These are phyloP conservation scores for Ciona savignyi DNA, from an alignment of 23 tunicate species.

Conservation along the genomic window DNA sequence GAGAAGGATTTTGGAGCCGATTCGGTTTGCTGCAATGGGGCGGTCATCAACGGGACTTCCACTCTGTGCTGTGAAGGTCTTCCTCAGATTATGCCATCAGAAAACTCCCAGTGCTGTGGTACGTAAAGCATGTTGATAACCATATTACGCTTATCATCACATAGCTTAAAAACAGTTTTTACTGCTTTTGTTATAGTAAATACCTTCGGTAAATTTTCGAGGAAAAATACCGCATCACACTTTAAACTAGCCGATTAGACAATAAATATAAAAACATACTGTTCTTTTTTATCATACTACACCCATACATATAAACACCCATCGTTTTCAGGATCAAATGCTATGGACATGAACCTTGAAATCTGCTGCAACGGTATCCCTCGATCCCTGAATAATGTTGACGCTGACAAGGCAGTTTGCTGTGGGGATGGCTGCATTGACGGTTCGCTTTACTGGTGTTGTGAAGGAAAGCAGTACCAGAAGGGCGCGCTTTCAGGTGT, in stretches of 20 bases:
- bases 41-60: slow-evolving; percentile 26
- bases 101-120: slow-evolving; percentile 25
- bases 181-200: not conserved
- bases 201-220: no score
- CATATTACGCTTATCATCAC: not conserved
- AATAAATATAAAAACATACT: not conserved
- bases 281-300: not conserved
- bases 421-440: slow-evolving; percentile 90
- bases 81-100: not conserved
- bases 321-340: slow-evolving; percentile 18
- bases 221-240: no score
- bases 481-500: slow-evolving; percentile 58
- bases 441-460: slow-evolving; percentile 67
- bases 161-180: not conserved
- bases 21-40: slow-evolving; percentile 53
- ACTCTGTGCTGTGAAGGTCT: slow-evolving; percentile 28
- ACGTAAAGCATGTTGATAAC: not conserved
- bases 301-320: not conserved
- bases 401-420: slow-evolving; percentile 67
- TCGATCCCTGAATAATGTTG: slow-evolving; percentile 48
- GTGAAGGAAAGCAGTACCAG: slow-evolving; percentile 67
- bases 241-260: not conserved
- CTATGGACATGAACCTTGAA: slow-evolving; percentile 17
- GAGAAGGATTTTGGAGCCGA: slow-evolving; percentile 18
- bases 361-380: slow-evolving; percentile 60